These are phyloP conservation scores for Olivierus martensii DNA, from an alignment of 1,140 invertebrate genomes.

Conservation along the genomic window DNA sequence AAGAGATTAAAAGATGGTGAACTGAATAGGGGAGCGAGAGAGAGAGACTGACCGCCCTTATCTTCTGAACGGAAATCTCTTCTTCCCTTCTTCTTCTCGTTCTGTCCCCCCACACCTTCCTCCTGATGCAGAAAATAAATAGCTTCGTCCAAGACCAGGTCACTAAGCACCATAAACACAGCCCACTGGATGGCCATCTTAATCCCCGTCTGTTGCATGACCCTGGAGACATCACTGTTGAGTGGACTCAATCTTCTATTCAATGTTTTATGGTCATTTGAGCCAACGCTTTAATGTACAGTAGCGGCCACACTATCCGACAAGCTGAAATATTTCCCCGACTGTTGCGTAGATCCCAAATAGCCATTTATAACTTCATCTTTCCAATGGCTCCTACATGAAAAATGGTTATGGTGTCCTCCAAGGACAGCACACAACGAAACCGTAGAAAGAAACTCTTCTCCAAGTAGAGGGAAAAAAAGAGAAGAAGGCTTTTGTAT, in stretches of 20 bases:
- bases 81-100: too few relatives aligned
- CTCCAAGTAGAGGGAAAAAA: too few relatives aligned
- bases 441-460: neutral
- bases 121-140: slow-evolving; percentile 13
- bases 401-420: slow-evolving; percentile 5
- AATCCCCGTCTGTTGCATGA: slow-evolving; percentile 6
- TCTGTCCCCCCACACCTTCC: neutral
- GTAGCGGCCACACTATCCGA: too few relatives aligned
- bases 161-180: slow-evolving; percentile 13
- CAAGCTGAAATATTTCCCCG: too few relatives aligned
- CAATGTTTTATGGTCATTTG: slow-evolving; percentile 18
- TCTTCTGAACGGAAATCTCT: slow-evolving; percentile 10
- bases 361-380: slow-evolving; percentile 17
- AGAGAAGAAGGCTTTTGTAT: too few relatives aligned
- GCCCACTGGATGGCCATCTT: neutral
- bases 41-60: slow-evolving; percentile 4
- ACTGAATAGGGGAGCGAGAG: neutral
- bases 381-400: slow-evolving; percentile 8
- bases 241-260: neutral
- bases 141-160: neutral
- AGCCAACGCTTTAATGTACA: neutral
- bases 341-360: neutral
- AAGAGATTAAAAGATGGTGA: neutral
- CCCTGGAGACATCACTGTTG: neutral
- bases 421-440: neutral